Evolutionary conservation across 2,797 vertebrate species (phyloP).

Genomic region (Pelodytes ibericus): DNA sequence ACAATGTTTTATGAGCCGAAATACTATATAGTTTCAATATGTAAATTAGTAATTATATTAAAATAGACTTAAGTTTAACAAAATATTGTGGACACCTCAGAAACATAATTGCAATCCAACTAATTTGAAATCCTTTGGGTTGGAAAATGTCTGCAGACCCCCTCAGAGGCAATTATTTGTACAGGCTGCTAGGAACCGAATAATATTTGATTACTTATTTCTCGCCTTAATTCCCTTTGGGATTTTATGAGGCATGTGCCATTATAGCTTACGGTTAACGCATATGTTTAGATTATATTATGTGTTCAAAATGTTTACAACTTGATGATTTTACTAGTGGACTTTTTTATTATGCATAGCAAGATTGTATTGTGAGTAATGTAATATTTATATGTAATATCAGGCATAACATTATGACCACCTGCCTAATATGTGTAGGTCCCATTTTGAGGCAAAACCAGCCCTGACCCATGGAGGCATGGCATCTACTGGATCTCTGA

Average conservation of each 20-base stretch:
- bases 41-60: neutral
- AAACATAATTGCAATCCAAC: neutral
- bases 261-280: neutral
- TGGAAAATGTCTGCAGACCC: constrained; percentile 2
- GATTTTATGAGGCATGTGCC: neutral
- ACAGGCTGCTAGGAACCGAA: neutral
- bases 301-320: neutral
- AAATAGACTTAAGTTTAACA: neutral
- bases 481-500: no score
- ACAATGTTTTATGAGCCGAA: neutral
- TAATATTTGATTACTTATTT: neutral
- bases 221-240: neutral
- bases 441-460: no score
- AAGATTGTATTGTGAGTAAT: no score
- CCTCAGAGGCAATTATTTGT: neutral
- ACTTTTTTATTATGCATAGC: no score
- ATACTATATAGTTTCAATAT: neutral
- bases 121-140: neutral
- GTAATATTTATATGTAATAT: no score
- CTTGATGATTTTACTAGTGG: neutral
- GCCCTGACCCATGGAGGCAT: no score
- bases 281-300: neutral
- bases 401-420: no score
- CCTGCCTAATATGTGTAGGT: no score
- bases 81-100: neutral